Evolutionary conservation across 2,113 vertebrate genomes (phyloP).

Genomic region (Chelonoidis abingdonii): DNA sequence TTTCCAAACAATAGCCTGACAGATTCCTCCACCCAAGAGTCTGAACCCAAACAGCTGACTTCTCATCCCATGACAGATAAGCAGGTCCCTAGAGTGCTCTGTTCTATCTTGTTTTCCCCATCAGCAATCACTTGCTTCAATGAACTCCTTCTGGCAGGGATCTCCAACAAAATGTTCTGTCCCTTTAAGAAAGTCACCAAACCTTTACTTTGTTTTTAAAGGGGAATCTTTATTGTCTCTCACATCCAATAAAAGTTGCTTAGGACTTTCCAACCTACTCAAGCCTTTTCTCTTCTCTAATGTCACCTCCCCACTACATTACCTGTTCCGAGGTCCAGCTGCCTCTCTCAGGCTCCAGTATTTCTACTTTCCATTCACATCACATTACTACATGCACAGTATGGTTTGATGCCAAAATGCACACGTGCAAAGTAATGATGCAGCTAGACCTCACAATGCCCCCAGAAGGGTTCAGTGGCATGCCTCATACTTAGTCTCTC

Average conservation of each 20-base stretch:
- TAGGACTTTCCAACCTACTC: background rate
- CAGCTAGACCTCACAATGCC: background rate
- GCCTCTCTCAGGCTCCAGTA: background rate
- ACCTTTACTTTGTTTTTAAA: background rate
- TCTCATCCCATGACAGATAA: background rate
- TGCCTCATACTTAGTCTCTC: background rate
- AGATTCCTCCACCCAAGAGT: background rate
- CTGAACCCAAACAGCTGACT: background rate
- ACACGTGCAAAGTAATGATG: constrained; percentile 1
- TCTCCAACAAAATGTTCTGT: background rate
- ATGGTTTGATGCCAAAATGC: background rate
- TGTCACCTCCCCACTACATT: background rate
- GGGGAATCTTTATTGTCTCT: background rate
- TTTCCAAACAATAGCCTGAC: background rate
- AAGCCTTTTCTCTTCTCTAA: fast-evolving
- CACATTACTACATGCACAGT: background rate
- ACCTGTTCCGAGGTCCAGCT: background rate
- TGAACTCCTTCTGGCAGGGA: background rate
- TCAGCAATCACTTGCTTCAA: background rate
- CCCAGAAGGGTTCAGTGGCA: background rate
- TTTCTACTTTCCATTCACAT: background rate
- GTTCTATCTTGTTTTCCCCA: background rate
- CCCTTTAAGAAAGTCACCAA: background rate
- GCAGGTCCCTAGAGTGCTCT: background rate
- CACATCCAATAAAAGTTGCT: fast-evolving